Evolutionary conservation across 2,113 vertebrate genomes (phyloP).

Genomic region (Holacanthus passer): DNA sequence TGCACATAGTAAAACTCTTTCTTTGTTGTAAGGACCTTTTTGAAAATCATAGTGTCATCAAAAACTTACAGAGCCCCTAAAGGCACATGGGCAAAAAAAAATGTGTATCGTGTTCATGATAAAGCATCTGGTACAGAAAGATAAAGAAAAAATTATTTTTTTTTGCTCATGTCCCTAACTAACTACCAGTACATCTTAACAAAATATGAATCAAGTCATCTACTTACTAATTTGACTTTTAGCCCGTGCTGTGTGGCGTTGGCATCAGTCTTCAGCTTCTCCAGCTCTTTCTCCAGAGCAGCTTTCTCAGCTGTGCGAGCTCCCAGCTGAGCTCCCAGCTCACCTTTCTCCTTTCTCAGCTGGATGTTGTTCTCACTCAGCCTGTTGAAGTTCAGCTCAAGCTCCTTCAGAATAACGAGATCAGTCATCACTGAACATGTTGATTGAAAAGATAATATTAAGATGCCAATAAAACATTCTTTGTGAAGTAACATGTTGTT

Average conservation of each 20-base stretch:
- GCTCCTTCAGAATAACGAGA: constrained; percentile 72
- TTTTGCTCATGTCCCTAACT: too few species aligned
- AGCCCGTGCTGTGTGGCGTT: constrained; percentile 44
- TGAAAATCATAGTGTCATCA: background rate
- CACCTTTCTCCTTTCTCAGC: constrained; percentile 73
- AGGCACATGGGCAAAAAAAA: too few species aligned
- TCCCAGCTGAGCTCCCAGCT: constrained; percentile 79
- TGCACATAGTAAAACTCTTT: background rate
- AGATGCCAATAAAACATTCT: background rate
- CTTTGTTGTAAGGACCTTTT: background rate
- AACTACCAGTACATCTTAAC: too few species aligned
- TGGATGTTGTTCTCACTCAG: constrained; percentile 71
- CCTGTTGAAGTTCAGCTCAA: constrained; percentile 80
- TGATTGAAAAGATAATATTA: background rate
- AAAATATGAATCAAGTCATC: background rate
- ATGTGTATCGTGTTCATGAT: too few species aligned
- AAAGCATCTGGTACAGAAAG: too few species aligned
- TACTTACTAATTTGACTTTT: constrained; percentile 69
- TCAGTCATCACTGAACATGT: background rate
- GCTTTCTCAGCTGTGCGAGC: constrained; percentile 72
- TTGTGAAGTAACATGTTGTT: background rate
- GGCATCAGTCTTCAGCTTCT: constrained; percentile 53
- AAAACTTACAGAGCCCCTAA: too few species aligned
- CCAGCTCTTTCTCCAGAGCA: constrained; percentile 68
- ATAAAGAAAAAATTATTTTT: too few species aligned